These are phyloP conservation scores for Phylloscopus whistleri DNA, from an alignment of 2,113 vertebrate genomes.

Conservation along the genomic window DNA sequence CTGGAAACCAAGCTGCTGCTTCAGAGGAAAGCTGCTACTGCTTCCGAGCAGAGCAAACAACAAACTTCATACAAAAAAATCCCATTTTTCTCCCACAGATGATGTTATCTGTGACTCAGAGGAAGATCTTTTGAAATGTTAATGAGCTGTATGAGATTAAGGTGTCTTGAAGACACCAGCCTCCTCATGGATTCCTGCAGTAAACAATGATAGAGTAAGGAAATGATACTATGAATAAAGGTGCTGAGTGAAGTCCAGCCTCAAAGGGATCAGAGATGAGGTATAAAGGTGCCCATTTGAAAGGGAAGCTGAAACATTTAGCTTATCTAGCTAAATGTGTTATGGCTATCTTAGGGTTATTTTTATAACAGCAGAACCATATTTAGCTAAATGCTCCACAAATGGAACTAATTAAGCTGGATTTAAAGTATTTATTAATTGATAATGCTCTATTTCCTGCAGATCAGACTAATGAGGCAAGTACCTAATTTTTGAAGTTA, in stretches of 20 bases:
- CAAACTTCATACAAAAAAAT: neutral
- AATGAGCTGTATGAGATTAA: neutral
- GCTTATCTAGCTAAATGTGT: neutral
- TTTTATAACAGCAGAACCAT: neutral
- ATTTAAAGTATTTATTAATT: conserved; percentile 42
- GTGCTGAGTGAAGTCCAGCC: neutral
- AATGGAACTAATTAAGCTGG: conserved; percentile 2
- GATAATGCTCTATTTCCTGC: conserved; percentile 19
- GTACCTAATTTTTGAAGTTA: neutral
- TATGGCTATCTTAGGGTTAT: neutral
- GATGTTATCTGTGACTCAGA: neutral
- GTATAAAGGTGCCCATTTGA: neutral
- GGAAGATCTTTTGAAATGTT: neutral
- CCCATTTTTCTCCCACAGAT: neutral
- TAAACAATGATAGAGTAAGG: neutral
- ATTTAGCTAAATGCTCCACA: conserved; percentile 6
- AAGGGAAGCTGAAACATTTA: neutral
- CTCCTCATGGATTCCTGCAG: neutral
- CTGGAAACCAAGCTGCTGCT: neutral
- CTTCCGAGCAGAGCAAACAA: neutral
- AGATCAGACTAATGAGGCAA: conserved; percentile 13
- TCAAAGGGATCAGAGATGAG: neutral
- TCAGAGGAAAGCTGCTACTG: neutral
- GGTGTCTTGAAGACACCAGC: neutral
- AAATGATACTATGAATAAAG: neutral